Percentiles rank a stretch among this genome's conserved stretches.
phyloP scores from a whole-genome alignment of 2,113 vertebrate genomes.

The Zeus faber region DNA sequence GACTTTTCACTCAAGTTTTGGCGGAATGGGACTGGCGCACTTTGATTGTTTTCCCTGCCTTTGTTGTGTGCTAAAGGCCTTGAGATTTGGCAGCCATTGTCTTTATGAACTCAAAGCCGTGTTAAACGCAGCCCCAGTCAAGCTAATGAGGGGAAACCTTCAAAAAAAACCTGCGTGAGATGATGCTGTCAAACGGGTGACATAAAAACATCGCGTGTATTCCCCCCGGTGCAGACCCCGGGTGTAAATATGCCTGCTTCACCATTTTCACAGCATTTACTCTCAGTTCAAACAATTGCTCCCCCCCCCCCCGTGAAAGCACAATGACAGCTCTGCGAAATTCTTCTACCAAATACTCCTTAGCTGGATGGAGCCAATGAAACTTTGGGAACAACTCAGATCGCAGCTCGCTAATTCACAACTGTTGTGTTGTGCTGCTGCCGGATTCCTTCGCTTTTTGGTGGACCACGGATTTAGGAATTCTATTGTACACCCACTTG shows the following conservation, averaged over 20 bases:
- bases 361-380: conserved; percentile 55
- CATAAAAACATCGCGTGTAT: conserved; percentile 61
- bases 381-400: conserved; percentile 65
- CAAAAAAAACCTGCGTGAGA: conserved; percentile 53
- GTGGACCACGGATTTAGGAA: no score
- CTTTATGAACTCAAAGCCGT: conserved; percentile 62
- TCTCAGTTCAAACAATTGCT: conserved; percentile 70
- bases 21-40: conserved; percentile 30
- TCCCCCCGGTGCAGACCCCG: conserved; percentile 59
- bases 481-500: no score
- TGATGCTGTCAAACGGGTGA: conserved; percentile 70
- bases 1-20: conserved; percentile 46
- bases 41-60: conserved; percentile 55
- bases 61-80: conserved; percentile 56
- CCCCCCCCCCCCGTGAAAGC: conserved; percentile 36
- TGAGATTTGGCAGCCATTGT: conserved; percentile 60
- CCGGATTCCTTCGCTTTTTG: no score
- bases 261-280: conserved; percentile 68
- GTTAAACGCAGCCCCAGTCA: conserved; percentile 57
- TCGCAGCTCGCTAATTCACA: conserved; percentile 56
- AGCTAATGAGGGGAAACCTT: conserved; percentile 65
- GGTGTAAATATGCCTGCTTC: conserved; percentile 73
- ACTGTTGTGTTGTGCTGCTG: neutral
- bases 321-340: conserved; percentile 67
- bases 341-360: conserved; percentile 55